Conservation (phyloP, 2,888 invertebrate species). For the Amphipoea oculea region DNA sequence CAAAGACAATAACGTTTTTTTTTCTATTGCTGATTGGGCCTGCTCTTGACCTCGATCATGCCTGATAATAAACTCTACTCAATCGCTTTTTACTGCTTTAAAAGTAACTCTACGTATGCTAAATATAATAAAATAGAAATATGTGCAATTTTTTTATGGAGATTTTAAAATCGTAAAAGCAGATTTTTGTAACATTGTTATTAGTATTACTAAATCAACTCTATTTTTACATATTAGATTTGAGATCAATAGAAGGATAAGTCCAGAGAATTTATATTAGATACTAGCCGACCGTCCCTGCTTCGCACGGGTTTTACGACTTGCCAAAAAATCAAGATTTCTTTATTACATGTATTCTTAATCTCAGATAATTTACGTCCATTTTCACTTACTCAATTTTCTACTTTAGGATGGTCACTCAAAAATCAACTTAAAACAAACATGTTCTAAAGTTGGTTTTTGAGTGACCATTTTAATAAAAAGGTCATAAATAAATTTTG, state of each 20-base stretch:
- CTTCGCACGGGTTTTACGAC: neutral
- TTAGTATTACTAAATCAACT: neutral
- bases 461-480: no score
- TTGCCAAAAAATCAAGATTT: neutral
- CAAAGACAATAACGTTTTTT: neutral
- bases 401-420: no score
- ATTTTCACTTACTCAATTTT: no score
- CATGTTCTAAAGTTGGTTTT: no score
- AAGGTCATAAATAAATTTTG: no score
- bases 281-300: neutral
- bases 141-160: neutral
- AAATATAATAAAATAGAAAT: constrained; percentile 9
- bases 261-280: constrained; percentile 22
- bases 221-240: constrained; percentile 32
- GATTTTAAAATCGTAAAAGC: neutral
- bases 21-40: neutral
- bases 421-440: no score
- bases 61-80: constrained; percentile 3
- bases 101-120: constrained; percentile 7
- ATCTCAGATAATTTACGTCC: no score
- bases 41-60: no score
- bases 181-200: constrained; percentile 30
- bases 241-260: constrained; percentile 25
- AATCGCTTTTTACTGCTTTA: constrained; percentile 21
- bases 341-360: no score